A percentile compares a stretch with the other conserved stretches of the same genome.
phyloP scores from a whole-genome alignment of 2,888 invertebrate species.

The Willowsia nigromaculata region DNA sequence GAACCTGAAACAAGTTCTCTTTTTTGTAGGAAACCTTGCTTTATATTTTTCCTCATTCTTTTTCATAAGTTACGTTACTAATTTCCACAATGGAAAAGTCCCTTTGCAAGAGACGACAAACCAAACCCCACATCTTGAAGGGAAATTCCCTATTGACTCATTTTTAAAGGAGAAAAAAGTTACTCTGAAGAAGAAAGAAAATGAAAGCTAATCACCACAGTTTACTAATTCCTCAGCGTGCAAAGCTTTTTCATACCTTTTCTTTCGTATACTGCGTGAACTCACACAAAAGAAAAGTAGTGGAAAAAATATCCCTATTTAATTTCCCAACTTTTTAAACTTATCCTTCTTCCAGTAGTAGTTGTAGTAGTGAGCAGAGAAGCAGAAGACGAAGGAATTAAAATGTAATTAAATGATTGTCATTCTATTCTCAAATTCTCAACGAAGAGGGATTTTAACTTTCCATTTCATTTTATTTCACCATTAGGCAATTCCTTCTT shows the following conservation, averaged over 20 bases:
- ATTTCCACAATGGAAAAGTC: not conserved
- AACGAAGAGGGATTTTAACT: constrained; percentile 14
- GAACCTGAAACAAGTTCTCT: constrained; percentile 9
- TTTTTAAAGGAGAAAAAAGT: constrained; percentile 1
- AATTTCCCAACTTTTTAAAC: constrained; percentile 42
- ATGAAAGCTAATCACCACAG: constrained; percentile 52
- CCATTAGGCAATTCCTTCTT: not conserved
- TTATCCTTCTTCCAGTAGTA: not conserved
- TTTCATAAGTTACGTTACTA: constrained; percentile 5
- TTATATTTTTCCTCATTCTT: not conserved
- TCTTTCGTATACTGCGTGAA: not conserved
- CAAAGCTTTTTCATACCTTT: not conserved
- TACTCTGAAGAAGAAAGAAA: not conserved
- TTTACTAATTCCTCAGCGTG: not conserved
- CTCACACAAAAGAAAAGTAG: not conserved
- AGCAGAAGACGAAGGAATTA: constrained; percentile 46
- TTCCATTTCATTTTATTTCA: constrained; percentile 31
- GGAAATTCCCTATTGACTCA: not conserved
- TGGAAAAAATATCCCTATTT: constrained; percentile 20
- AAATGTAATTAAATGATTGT: constrained; percentile 67
- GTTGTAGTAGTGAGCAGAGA: not conserved
- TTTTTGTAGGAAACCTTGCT: not conserved
- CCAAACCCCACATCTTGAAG: not conserved
- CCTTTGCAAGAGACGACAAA: not conserved
- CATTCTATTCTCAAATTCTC: constrained; percentile 27